A percentile compares a stretch with the other conserved stretches of the same genome.
These are phyloP conservation scores for Nautilus pompilius DNA, from an alignment of 1,140 invertebrate genomes.

Conservation along the genomic window DNA sequence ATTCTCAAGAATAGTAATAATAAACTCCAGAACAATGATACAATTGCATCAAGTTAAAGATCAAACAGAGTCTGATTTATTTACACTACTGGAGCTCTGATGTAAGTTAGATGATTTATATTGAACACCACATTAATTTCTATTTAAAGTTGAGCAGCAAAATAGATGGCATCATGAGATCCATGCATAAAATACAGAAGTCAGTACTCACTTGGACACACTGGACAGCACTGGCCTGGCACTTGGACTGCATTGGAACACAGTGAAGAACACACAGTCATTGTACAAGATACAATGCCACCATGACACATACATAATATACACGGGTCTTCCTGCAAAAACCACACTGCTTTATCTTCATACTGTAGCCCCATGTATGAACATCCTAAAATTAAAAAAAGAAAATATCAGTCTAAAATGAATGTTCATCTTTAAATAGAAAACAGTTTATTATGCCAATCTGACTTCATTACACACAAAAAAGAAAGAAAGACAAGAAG, in stretches of 20 bases:
- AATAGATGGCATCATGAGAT: too few relatives aligned
- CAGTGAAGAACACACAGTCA: constrained; percentile 29
- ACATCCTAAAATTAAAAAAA: constrained; percentile 63
- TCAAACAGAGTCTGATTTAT: too few relatives aligned
- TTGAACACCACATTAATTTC: too few relatives aligned
- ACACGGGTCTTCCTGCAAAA: constrained; percentile 68
- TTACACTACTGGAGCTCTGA: neutral
- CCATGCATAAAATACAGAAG: too few relatives aligned
- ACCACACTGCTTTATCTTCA: constrained; percentile 75
- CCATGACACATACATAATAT: constrained; percentile 66
- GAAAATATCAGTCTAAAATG: neutral
- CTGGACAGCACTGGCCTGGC: constrained; percentile 42
- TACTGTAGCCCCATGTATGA: constrained; percentile 69
- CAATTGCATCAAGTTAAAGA: too few relatives aligned
- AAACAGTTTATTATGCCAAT: too few relatives aligned
- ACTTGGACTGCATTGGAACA: constrained; percentile 33
- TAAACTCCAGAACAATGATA: too few relatives aligned
- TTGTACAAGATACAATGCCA: constrained; percentile 39
- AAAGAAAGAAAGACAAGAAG: too few relatives aligned
- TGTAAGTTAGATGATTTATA: neutral
- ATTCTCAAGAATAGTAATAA: too few relatives aligned
- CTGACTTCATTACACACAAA: too few relatives aligned
- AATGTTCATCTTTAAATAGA: neutral
- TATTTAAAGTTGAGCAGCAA: too few relatives aligned
- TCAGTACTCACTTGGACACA: constrained; percentile 36